phyloP scores from a whole-genome alignment of 2,888 invertebrate genomes.

The Gryllus longicercus region DNA sequence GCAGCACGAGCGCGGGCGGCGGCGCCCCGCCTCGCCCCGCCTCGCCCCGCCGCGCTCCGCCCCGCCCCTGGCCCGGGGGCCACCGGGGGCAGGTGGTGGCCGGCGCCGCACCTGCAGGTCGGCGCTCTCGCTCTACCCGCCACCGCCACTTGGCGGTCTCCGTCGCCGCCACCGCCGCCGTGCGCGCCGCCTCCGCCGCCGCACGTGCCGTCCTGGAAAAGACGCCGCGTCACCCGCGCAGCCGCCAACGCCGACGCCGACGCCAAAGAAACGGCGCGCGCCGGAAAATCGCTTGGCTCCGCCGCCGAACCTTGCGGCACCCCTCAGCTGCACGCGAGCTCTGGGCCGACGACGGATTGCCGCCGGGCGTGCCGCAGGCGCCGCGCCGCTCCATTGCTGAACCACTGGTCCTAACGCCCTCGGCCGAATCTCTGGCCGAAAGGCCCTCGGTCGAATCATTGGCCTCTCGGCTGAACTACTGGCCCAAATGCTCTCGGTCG shows the following conservation, averaged over 20 bases:
- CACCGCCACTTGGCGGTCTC: background rate
- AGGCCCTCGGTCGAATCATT: too few species aligned
- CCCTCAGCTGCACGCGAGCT: background rate
- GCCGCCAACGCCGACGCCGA: background rate
- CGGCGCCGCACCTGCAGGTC: constrained; percentile 6
- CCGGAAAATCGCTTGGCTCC: constrained; percentile 17
- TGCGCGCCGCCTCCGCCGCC: background rate
- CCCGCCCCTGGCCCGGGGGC: background rate
- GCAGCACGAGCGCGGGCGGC: background rate
- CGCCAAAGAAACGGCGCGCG: background rate
- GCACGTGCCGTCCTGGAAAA: background rate
- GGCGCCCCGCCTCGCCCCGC: background rate
- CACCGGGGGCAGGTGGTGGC: background rate
- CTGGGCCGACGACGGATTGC: background rate
- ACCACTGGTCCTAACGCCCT: too few species aligned
- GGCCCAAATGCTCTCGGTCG: too few species aligned
- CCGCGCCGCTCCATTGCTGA: too few species aligned
- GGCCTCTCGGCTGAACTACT: too few species aligned
- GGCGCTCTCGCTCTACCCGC: background rate
- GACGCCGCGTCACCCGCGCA: background rate
- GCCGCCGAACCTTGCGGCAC: background rate
- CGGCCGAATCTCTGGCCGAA: too few species aligned
- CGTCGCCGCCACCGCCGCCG: background rate
- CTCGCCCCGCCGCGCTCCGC: background rate
- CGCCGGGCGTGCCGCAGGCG: background rate